These are phyloP conservation scores for Caenorhabditis sp. DNA, from an alignment of 2,888 invertebrate genomes.

Conservation along the genomic window DNA sequence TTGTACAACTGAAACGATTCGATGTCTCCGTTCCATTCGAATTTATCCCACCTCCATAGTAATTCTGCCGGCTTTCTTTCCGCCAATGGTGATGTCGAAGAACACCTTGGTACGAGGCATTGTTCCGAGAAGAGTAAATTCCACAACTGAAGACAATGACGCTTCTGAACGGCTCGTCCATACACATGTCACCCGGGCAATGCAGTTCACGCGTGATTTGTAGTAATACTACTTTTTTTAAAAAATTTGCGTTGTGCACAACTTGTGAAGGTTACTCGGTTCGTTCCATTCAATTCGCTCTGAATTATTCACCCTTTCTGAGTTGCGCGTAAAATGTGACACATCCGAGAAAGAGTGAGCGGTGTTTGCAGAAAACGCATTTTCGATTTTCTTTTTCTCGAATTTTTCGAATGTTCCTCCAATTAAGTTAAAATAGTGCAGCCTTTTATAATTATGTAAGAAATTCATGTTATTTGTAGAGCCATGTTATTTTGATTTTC, in stretches of 20 bases:
- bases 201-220: too few relatives aligned
- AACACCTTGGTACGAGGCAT: conserved; percentile 71
- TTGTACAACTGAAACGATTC: conserved; percentile 86
- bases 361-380: not conserved
- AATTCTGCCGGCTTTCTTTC: conserved; percentile 73
- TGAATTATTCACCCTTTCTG: too few relatives aligned
- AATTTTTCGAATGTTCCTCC: not conserved
- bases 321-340: not conserved
- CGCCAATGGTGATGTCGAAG: conserved; percentile 76
- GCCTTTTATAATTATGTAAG: too few relatives aligned
- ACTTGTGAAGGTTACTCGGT: too few relatives aligned
- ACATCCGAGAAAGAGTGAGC: not conserved
- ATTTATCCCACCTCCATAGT: conserved; percentile 72
- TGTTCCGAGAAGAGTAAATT: not conserved
- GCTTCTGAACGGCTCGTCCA: too few relatives aligned
- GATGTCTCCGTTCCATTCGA: not conserved
- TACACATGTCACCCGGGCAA: too few relatives aligned
- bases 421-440: too few relatives aligned
- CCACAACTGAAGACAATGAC: not conserved
- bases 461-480: too few relatives aligned
- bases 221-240: too few relatives aligned
- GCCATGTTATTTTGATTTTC: too few relatives aligned
- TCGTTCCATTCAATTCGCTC: too few relatives aligned
- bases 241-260: too few relatives aligned
- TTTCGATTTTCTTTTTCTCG: not conserved